phyloP scores from a whole-genome alignment of 1,140 invertebrate species.

The Atta colombica region DNA sequence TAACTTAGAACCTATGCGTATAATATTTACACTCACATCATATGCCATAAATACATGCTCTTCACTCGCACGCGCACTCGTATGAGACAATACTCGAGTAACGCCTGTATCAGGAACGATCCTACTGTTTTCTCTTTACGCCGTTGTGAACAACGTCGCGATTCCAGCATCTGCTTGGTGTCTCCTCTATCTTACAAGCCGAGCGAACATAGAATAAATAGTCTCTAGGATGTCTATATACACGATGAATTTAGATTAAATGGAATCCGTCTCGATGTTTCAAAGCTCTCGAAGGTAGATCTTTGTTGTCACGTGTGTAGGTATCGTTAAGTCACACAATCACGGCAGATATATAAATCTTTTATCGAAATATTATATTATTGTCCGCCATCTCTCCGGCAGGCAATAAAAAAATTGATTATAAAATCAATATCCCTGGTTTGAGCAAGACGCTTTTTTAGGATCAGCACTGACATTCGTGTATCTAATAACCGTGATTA shows the following conservation, averaged over 20 bases:
- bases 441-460: conserved; percentile 37
- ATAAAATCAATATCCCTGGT: conserved; percentile 5
- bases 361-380: background rate
- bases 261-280: conserved; percentile 25
- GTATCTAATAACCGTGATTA: conserved; percentile 41
- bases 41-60: conserved; percentile 74
- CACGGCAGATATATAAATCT: background rate
- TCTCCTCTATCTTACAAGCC: conserved; percentile 64
- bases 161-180: conserved; percentile 26
- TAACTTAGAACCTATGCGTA: conserved; percentile 78
- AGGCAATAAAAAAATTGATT: conserved; percentile 29
- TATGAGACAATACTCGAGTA: conserved; percentile 52
- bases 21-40: conserved; percentile 78
- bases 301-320: background rate
- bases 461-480: conserved; percentile 13
- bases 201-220: conserved; percentile 65
- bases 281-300: conserved; percentile 6
- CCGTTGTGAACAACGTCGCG: conserved; percentile 35
- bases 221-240: conserved; percentile 60
- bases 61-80: conserved; percentile 40
- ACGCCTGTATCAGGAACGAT: conserved; percentile 28
- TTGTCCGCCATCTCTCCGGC: background rate
- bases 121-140: conserved; percentile 34
- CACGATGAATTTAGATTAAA: conserved; percentile 52
- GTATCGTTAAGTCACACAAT: background rate